Evolutionary conservation across 2,113 vertebrate genomes (phyloP).

Genomic region (Pseudopipra pipra): DNA sequence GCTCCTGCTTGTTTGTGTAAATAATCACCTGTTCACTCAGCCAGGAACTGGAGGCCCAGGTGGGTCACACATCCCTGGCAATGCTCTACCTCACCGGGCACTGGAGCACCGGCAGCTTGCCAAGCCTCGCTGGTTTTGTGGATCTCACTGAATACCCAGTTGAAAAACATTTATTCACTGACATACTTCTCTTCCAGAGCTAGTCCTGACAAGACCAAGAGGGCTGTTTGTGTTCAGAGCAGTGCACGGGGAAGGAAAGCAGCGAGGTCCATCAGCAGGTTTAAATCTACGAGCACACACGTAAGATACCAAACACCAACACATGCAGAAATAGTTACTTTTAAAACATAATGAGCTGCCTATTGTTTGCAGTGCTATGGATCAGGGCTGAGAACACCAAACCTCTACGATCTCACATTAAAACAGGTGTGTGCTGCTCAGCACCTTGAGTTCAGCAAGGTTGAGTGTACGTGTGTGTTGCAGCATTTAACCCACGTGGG

Average conservation of each 20-base stretch:
- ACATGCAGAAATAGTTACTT: not conserved
- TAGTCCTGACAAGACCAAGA: not conserved
- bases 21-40: not conserved
- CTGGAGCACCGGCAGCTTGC: not conserved
- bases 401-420: rapidly evolving
- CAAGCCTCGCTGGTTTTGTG: not conserved
- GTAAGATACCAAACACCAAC: not conserved
- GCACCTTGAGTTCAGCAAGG: not conserved
- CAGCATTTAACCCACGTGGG: rapidly evolving
- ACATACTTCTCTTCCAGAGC: not conserved
- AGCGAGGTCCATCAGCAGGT: not conserved
- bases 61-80: not conserved
- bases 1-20: rapidly evolving
- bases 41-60: not conserved
- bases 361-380: not conserved
- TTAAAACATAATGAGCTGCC: not conserved
- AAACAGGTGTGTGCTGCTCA: not conserved
- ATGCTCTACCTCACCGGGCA: not conserved
- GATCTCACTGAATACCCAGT: rapidly evolving
- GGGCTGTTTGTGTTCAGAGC: not conserved
- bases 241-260: not conserved
- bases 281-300: not conserved
- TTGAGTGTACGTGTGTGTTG: not conserved
- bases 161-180: not conserved
- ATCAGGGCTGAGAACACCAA: not conserved